Evolutionary conservation across 2,797 vertebrate genomes (phyloP), one percentile per base, ranked within the genome.

Genomic region (Melopsittacus undulatus): DNA sequence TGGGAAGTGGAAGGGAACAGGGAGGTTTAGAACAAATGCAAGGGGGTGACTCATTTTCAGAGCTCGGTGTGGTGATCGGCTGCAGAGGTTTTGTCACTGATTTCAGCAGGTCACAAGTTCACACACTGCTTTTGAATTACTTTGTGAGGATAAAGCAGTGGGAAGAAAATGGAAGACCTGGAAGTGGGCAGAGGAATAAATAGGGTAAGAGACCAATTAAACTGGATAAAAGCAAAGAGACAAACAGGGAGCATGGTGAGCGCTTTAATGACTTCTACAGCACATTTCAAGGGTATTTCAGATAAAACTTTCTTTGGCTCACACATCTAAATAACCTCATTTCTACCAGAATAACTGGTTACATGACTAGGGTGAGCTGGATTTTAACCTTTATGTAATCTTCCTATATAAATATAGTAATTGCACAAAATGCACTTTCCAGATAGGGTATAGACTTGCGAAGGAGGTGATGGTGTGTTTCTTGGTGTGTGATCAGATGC

Each of bases 371-470:
- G 61, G 74, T 56, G 56, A 94, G 64, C 14, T 5, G 7, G 52
- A 74, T 92, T 92, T 83, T 82, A 89, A 84, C 51, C 78, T 94
- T 85, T 77, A 61, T 57, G 16, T 89, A 84, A 85, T 88, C 32
- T 57, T 90, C 69, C 69, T 22, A 4, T n/a, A 49, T 32, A 82
- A 86, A 75, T 54, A 20, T n/a, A 66, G 83, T 19, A n/a, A 27
- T 38, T 81, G 57, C 61, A 67, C 68, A 89, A 84, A 93, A 83
- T 23, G 26, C 22, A 22, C 29, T 70, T 87, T 85, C 68, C 0
- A 5, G 54, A 23, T 54, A 10, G 0, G 1, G 7, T 24, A 12
- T 4, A 38, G 49, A 26, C 24, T 20, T 73, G 29, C 1, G 9
- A 51, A 49, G 20, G 42, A 82, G 42, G 23, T 34, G 51, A 13